Evolutionary conservation across 2,888 invertebrate species (phyloP).

Genomic region (Drosophila eohydei): DNA sequence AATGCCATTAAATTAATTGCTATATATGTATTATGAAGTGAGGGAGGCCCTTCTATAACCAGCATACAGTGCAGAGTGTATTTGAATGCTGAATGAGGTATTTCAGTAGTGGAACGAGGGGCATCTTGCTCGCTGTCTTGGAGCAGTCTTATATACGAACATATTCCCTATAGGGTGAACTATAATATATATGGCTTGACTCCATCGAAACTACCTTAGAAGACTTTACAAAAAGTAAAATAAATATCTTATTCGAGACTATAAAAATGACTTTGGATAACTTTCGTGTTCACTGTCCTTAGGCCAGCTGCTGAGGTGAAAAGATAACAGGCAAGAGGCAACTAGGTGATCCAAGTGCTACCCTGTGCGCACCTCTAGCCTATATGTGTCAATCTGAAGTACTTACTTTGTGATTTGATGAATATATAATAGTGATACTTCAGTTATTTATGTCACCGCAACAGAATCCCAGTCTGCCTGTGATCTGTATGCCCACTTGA

Average conservation of each 20-base stretch:
- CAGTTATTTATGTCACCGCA: background rate
- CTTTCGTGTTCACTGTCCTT: background rate
- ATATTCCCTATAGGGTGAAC: background rate
- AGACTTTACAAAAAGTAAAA: background rate
- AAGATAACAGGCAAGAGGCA: background rate
- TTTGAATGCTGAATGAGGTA: background rate
- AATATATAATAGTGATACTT: background rate
- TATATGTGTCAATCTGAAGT: too few species aligned
- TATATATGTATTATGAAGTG: too few species aligned
- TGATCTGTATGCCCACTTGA: background rate
- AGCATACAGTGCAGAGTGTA: background rate
- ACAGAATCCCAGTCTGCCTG: background rate
- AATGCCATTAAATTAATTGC: constrained; percentile 49
- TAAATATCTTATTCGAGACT: background rate
- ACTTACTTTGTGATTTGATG: too few species aligned
- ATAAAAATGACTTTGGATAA: background rate
- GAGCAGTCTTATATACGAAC: background rate
- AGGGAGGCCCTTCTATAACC: background rate
- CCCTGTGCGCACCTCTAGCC: background rate
- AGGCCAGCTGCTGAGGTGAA: background rate
- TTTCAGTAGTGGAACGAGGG: background rate
- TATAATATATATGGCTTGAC: too few species aligned
- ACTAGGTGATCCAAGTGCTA: background rate
- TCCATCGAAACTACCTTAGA: too few species aligned
- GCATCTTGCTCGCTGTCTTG: background rate